Percentiles rank a stretch among this genome's conserved stretches.
These are phyloP conservation scores for Sylvilagus floridanus DNA, from an alignment of 2,797 vertebrate genomes.

Conservation along the genomic window DNA sequence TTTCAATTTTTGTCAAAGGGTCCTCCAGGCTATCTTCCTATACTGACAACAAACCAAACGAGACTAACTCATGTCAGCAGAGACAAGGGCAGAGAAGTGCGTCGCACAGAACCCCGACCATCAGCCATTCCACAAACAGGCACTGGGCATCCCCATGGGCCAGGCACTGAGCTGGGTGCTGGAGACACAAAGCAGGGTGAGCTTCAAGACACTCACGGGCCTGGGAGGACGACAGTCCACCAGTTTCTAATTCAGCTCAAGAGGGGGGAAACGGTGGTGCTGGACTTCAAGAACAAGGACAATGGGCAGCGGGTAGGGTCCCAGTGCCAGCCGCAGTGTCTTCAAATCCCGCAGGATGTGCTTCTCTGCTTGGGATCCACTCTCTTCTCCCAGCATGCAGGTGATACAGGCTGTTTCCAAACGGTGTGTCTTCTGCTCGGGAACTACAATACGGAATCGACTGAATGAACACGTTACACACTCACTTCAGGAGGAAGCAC, in stretches of 20 bases:
- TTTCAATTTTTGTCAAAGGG: background rate
- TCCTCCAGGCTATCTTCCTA: background rate
- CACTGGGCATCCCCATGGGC: background rate
- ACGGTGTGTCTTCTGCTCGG: background rate
- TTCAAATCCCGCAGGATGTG: background rate
- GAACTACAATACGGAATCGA: background rate
- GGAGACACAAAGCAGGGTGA: background rate
- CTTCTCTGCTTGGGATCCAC: background rate
- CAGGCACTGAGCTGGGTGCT: background rate
- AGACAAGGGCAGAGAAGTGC: background rate
- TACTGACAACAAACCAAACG: background rate
- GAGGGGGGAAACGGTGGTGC: background rate
- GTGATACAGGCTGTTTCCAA: background rate
- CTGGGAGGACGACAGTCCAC: background rate
- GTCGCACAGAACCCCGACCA: background rate
- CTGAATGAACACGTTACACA: conserved; percentile 15
- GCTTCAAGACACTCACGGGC: background rate
- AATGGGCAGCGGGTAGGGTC: background rate
- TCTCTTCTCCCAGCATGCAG: background rate
- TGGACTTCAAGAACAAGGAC: background rate
- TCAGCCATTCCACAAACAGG: background rate
- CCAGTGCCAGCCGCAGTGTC: background rate
- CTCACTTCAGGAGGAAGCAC: background rate
- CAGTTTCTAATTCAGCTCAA: background rate
- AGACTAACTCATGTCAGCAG: background rate